Evolutionary conservation across 2,797 vertebrate genomes (phyloP), one percentile per base, ranked within the genome.

Genomic region (Macrochelys suwanniensis): DNA sequence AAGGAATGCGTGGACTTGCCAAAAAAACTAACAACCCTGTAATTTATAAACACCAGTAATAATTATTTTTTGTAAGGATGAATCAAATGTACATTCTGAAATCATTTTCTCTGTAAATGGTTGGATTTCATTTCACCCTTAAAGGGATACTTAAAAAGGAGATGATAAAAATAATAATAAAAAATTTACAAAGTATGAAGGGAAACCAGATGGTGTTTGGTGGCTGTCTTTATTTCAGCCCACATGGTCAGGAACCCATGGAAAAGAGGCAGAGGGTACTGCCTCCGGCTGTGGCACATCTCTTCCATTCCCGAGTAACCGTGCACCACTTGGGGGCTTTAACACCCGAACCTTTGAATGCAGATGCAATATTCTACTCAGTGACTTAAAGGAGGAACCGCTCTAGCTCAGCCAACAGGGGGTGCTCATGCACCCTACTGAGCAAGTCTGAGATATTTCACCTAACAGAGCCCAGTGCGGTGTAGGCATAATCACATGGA

Each of bases 71-170:
- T 98, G 97, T 98, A 98, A 98, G 97, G 95, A 97, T 98, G 98
- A 98, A 98, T 98, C 97, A 97, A 98, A 97, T 98, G 98, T 98
- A 98, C 98, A 98, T 98, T 97, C 97, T 97, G 98, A 98, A 98
- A 98, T 98, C 98, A 98, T 98, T 98, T 98, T 98, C 98, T 98
- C 98, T 98, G 98, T 98, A 98, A 98, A 98, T 98, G 98, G 98
- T 98, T 98, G 98, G 97, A 98, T 98, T 98, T 98, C 98, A 98
- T 98, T 98, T 98, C 98, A 98, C 98, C 98, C 98, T 98, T 98
- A 98, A 98, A 98, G 98, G 98, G 98, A 98, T 98, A 98, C 97
- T 98, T 98, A 98, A 98, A 98, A 98, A 97, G 97, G 98, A 95
- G 96, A 97, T 96, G 92, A 97, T 97, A 97, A 97, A 97, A 98